phyloP scores from a whole-genome alignment of 2,113 vertebrate species.

The Megaceryle maxima region DNA sequence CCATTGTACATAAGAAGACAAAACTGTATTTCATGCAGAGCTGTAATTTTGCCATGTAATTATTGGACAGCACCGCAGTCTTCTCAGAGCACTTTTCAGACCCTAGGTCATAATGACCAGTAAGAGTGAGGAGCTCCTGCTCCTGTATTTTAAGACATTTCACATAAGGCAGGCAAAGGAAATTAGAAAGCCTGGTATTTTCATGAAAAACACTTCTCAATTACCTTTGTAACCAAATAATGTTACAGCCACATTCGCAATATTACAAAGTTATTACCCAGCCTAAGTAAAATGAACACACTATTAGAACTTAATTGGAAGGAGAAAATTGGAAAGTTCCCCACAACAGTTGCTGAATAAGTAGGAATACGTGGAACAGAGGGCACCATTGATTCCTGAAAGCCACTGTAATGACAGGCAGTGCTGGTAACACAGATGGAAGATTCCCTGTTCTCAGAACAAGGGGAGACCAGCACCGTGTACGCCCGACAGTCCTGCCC shows the following conservation, averaged over 20 bases:
- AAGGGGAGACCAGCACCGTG: accelerated
- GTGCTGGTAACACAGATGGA: neutral
- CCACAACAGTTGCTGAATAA: neutral
- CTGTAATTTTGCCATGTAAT: neutral
- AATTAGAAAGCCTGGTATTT: neutral
- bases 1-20: neutral
- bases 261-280: neutral
- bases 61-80: neutral
- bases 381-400: neutral
- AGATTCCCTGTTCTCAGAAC: neutral
- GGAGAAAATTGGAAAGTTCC: neutral
- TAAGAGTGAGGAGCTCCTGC: neutral
- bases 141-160: neutral
- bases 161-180: neutral
- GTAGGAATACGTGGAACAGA: neutral
- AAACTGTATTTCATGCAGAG: neutral
- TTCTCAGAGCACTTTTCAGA: neutral
- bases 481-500: neutral
- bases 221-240: conserved; percentile 9
- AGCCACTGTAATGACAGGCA: neutral
- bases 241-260: neutral
- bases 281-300: neutral
- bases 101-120: neutral
- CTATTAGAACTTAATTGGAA: neutral
- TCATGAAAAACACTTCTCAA: neutral